phyloP scores from a whole-genome alignment of 2,113 vertebrate genomes.

The Paramormyrops kingsleyae region DNA sequence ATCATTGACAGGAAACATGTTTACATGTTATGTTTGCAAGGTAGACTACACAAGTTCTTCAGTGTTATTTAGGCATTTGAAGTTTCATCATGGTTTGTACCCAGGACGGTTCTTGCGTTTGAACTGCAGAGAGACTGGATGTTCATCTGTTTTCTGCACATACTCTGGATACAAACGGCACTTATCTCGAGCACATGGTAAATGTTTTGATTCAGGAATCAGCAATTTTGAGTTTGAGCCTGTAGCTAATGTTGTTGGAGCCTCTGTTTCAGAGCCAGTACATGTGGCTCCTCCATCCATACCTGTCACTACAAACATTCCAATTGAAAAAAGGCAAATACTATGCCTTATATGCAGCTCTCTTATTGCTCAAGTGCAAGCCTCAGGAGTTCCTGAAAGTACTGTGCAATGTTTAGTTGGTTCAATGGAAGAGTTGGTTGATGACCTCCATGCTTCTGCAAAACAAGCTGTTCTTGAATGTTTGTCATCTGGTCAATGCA shows the following conservation, averaged over 20 bases:
- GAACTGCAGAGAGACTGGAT: background rate
- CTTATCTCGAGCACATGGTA: background rate
- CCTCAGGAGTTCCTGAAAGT: constrained; percentile 28
- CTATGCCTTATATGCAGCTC: constrained; percentile 31
- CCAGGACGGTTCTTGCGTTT: background rate
- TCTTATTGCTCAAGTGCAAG: constrained; percentile 20
- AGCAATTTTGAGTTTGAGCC: background rate
- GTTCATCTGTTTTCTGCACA: background rate
- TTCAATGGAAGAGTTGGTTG: constrained; percentile 26
- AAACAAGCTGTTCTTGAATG: constrained; percentile 17
- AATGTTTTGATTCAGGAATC: background rate
- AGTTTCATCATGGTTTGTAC: background rate
- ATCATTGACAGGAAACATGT: too few relatives aligned
- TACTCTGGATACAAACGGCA: background rate
- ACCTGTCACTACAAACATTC: background rate
- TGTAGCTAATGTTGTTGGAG: background rate
- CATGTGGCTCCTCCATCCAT: background rate
- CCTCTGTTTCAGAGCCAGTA: constrained; percentile 8
- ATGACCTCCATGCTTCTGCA: constrained; percentile 21
- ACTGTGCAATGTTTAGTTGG: constrained; percentile 32
- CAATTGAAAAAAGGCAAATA: constrained; percentile 12
- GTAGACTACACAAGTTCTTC: too few relatives aligned
- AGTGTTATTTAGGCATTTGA: background rate
- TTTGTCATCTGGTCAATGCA: background rate
- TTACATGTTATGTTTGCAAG: too few relatives aligned